These are phyloP conservation scores for Pseudomyrmex sp. DNA, from an alignment of 1,140 invertebrate species.

Conservation along the genomic window DNA sequence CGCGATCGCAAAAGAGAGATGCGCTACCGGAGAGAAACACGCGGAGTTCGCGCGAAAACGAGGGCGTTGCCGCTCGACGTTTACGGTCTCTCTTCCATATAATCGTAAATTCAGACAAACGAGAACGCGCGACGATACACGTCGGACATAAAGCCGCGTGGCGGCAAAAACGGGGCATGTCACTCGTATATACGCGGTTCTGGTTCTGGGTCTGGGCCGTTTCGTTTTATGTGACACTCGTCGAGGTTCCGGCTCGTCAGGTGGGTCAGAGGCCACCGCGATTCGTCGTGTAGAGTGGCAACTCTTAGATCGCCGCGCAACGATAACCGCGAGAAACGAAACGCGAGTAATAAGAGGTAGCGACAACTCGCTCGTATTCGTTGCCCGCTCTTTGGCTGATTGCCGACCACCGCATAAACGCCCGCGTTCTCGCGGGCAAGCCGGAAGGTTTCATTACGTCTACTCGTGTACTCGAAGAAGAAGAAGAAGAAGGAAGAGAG, in stretches of 20 bases:
- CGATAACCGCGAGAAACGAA: constrained; percentile 76
- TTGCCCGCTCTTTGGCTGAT: constrained; percentile 1
- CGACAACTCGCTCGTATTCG: constrained; percentile 43
- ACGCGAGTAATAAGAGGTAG: constrained; percentile 73
- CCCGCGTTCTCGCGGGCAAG: neutral
- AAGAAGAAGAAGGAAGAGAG: neutral
- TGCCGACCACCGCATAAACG: constrained; percentile 17
- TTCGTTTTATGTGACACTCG: constrained; percentile 76
- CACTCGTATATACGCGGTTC: constrained; percentile 62
- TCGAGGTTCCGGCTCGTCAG: constrained; percentile 55
- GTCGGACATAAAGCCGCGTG: constrained; percentile 73
- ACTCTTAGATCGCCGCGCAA: constrained; percentile 72
- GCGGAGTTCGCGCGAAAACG: constrained; percentile 36
- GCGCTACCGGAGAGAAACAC: constrained; percentile 27
- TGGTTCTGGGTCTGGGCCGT: constrained; percentile 67
- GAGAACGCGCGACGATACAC: constrained; percentile 72
- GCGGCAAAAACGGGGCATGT: constrained; percentile 67
- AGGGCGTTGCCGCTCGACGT: constrained; percentile 45
- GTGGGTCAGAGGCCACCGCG: constrained; percentile 70
- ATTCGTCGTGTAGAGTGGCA: constrained; percentile 58
- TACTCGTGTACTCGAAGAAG: neutral
- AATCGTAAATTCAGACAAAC: constrained; percentile 77
- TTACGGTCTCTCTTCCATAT: constrained; percentile 48
- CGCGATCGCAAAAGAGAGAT: constrained; percentile 38
- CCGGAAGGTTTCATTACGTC: constrained; percentile 34